Evolutionary conservation across 2,888 invertebrate genomes (phyloP).

Genomic region (Myopa tessellatipennis): DNA sequence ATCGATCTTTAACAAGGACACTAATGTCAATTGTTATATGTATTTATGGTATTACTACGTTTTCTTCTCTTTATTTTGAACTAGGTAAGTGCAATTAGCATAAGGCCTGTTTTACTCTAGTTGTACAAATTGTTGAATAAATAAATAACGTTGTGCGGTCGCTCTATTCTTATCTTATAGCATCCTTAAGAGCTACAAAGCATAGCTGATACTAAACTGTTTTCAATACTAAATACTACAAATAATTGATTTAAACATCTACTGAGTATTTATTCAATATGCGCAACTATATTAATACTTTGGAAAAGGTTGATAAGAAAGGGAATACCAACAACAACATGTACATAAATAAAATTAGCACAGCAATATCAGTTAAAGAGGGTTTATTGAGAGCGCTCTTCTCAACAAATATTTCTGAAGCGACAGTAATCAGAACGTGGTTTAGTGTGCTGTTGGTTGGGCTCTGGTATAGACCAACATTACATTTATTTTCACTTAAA

Average conservation of each 20-base stretch:
- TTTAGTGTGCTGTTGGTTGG: slow-evolving; percentile 59
- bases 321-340: slow-evolving; percentile 1
- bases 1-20: no score
- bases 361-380: slow-evolving; percentile 29
- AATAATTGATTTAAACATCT: not conserved
- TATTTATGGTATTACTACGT: no score
- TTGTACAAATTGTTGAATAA: no score
- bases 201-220: no score
- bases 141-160: no score
- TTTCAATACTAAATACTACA: no score
- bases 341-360: slow-evolving; percentile 10
- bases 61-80: no score
- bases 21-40: no score
- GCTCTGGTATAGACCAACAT: slow-evolving; percentile 49
- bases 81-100: no score
- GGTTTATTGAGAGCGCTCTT: slow-evolving; percentile 33
- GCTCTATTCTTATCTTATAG: no score
- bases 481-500: not conserved
- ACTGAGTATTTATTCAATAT: not conserved
- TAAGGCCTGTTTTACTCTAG: no score
- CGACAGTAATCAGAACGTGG: slow-evolving; percentile 39
- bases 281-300: not conserved
- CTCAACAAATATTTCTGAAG: slow-evolving; percentile 28
- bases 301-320: not conserved
- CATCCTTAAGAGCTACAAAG: no score